Base-by-base conservation (phyloP, 2,888 invertebrate species). In the Seira ritae region DNA sequence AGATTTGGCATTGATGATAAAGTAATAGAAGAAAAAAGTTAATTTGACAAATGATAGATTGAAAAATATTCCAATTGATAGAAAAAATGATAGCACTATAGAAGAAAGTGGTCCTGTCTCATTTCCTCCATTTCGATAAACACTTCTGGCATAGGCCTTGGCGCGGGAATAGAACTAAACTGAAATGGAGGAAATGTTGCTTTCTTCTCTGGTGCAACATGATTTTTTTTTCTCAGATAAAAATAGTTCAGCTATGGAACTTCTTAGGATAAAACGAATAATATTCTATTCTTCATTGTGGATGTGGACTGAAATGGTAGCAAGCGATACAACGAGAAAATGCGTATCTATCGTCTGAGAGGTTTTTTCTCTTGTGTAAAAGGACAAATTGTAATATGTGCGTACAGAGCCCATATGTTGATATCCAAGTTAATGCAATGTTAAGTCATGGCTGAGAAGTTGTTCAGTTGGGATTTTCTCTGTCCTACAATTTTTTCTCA, bases 41-140 rank as follows among this genome's bases (percentile, higher is more conserved):
- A 87, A 87, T 87, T 87, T 87, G 87, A 87, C 87, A 87, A 87
- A 86, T 87, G 87, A 87, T 87, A 84, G 87, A 87, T 87, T 85
- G 86, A 82, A 80, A 50, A 79, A 82, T 79, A 84, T 86, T 85
- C 84, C 77, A 79, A 87, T 80, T 8, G 3, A 62, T 60, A 65
- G 80, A 46, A 80, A 80, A 73, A 73, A 73, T 80, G 68, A 8
- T 12, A n/a, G 3, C 55, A 2, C 15, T 1, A 3, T 15, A 12
- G 17, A 62, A 62, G 4, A 22, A 62, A 62, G 20, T 62, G 20
- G 20, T 3, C 62, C 10, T 62, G 20, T 20, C 4, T 62, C 22
- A 62, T 62, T 60, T 22, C 22, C 62, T 15, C 31, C 50, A 50
- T 22, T 62, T 62, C 20, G 20, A 62, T 20, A 19, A 62, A 62